Base-by-base conservation (phyloP, 2,888 invertebrate genomes). In the Drosophila emarginata region DNA sequence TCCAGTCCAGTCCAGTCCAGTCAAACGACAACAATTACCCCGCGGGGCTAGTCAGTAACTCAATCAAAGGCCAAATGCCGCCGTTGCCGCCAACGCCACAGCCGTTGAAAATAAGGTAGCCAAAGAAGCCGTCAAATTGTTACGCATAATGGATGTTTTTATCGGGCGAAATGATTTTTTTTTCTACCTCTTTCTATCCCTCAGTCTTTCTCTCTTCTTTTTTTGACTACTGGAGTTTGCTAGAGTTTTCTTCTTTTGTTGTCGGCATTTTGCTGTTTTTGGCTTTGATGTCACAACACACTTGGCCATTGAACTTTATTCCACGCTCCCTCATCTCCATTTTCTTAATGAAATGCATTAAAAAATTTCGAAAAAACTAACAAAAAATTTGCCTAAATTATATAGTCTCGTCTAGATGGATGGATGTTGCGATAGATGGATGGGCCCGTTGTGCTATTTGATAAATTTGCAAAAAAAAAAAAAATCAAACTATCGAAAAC, bases 101-200 rank as follows among this genome's bases (percentile, higher is more conserved):
- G 53, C 68, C 61, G 45, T 70, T 28, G 52, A 67, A 70, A 80
- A 77, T 77, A 73, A 82, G 81, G 88, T 78, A 88, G 86, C 84
- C 87, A 79, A 80, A 88, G 87, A 81, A 89, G 81, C 88, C 88
- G 88, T 88, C 89, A 88, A 88, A 89, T 89, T 89, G 87, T 87
- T 89, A 81, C 82, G 79, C 86, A 80, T 89, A 90, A 90, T 89
- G 89, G 88, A 88, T 85, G 83, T 83, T 86, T 86, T 90, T 89
- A 90, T 90, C 90, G 77, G 76, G 65, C 75, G 65, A 80, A 87
- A 86, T 89, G 89, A 79, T 78, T 82, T 85, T 76, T 86, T 77
- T 54, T 45, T n/a, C 23, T 18, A 50, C 14, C 45, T 18, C 11
- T 12, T 18, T 45, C 12, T 11, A 1, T 21, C 45, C 7, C 45